Base-by-base conservation (phyloP, 2,797 vertebrate genomes). In the Ptychadena robeensis region DNA sequence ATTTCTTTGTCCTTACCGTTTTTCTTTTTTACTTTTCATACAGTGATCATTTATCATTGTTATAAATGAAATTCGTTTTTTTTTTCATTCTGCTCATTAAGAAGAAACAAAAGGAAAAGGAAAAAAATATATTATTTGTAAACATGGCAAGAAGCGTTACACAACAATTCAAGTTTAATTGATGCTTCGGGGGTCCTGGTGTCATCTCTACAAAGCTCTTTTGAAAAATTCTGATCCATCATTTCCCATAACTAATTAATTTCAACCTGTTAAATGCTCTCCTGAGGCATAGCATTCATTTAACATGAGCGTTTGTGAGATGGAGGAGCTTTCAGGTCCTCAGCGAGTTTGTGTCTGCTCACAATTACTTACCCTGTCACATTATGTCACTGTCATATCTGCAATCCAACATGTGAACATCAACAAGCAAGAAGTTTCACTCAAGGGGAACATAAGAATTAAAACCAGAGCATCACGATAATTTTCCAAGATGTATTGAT, bases 321-420 rank as follows among this genome's bases (percentile, higher is more conserved):
- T 27, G 32, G 76, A 68, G 65, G 4, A 38, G 25, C 67, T 80
- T 30, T 59, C 7, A 40, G 48, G 66, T 37, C 48, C 67, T 22
- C 67, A 63, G 77, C 32, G n/a, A n/a, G 66, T 69, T 22, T 30
- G 32, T 80, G 34, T 71, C 74, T 66, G 37, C 28, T 77, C 48
- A 63, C 67, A 80, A 40, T 71, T 71, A 70, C 44, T 80, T 80
- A 80, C 67, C 65, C 44, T 79, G 76, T 68, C 76, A 79, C 48
- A 40, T 22, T 68, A 57, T 57, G 76, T 79, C 76, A 68, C 18
- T 79, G 76, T 68, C 76, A 79, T 59, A 68, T 68, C 40, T 67
- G 31, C 22, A 34, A 66, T 66, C 63, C 18, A n/a, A n/a, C n/a
- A 40, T 18, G 35, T 53, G 63, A 77, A 63, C 37, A 48, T 28